These are phyloP conservation scores for Cacoxenus indagator DNA, from an alignment of 2,888 invertebrate genomes.

Conservation along the genomic window DNA sequence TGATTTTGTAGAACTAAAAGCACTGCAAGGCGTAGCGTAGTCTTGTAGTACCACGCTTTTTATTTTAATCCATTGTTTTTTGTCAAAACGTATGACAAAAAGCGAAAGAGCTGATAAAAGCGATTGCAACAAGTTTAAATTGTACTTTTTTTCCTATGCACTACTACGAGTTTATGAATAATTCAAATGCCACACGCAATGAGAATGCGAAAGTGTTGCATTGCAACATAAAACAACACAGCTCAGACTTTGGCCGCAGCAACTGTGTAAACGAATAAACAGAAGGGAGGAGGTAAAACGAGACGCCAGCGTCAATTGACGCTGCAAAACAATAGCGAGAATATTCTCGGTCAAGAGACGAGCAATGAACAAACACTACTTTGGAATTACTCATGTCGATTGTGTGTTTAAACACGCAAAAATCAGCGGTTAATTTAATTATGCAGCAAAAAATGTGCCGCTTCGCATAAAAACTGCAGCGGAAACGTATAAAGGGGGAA, in stretches of 20 bases:
- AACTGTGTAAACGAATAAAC: neutral
- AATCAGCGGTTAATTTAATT: neutral
- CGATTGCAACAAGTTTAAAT: too few species aligned
- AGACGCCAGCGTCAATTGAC: neutral
- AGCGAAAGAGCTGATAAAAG: neutral
- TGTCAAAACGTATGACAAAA: neutral
- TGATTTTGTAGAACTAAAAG: too few species aligned
- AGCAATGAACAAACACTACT: neutral
- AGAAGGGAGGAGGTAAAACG: too few species aligned
- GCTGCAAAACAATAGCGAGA: neutral
- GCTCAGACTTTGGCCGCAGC: too few species aligned
- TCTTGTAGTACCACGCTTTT: too few species aligned
- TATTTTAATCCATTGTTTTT: too few species aligned
- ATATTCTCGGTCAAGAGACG: too few species aligned
- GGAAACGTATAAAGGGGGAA: neutral
- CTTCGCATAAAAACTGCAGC: neutral
- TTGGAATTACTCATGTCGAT: conserved; percentile 29
- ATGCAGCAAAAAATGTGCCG: neutral
- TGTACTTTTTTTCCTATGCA: neutral
- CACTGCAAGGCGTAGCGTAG: too few species aligned
- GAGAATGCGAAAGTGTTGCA: neutral
- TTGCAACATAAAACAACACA: neutral
- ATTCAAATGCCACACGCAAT: neutral
- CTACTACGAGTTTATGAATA: neutral
- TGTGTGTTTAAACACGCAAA: conserved; percentile 42